Percentiles rank a stretch among this genome's conserved stretches.
These are phyloP conservation scores for Coluber constrictor DNA, from an alignment of 2,797 vertebrate species.

Conservation along the genomic window DNA sequence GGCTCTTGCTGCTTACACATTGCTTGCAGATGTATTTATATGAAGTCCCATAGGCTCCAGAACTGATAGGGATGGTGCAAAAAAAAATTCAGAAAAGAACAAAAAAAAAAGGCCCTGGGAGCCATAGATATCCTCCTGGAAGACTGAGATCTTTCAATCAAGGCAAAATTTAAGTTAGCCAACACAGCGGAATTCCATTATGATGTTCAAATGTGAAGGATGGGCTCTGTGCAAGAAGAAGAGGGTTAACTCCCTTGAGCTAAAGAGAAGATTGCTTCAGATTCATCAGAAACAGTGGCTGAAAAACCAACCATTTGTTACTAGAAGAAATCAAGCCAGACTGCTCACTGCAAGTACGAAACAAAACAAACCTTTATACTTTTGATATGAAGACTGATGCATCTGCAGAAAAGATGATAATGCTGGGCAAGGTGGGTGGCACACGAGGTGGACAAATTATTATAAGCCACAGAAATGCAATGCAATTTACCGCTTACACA, in stretches of 20 bases:
- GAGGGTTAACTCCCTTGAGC: background rate
- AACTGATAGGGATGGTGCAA: background rate
- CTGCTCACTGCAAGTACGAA: background rate
- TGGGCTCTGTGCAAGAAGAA: background rate
- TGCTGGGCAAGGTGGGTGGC: background rate
- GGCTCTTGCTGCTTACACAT: background rate
- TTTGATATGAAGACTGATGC: background rate
- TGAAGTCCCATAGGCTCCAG: background rate
- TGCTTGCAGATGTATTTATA: background rate
- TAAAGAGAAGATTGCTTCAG: background rate
- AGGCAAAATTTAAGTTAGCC: background rate
- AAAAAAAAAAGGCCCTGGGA: background rate
- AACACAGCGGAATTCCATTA: background rate
- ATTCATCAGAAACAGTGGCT: background rate
- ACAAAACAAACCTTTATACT: background rate
- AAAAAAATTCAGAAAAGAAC: background rate
- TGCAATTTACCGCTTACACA: background rate
- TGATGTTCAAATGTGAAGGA: background rate
- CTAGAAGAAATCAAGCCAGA: background rate
- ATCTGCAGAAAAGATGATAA: background rate
- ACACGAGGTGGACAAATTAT: background rate
- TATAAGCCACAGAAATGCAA: background rate
- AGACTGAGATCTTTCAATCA: background rate
- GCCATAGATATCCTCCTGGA: background rate
- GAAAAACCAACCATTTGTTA: background rate